Base-by-base conservation (phyloP, 92 coral and sea anemone genomes). In the Anthopleura xanthogrammica region DNA sequence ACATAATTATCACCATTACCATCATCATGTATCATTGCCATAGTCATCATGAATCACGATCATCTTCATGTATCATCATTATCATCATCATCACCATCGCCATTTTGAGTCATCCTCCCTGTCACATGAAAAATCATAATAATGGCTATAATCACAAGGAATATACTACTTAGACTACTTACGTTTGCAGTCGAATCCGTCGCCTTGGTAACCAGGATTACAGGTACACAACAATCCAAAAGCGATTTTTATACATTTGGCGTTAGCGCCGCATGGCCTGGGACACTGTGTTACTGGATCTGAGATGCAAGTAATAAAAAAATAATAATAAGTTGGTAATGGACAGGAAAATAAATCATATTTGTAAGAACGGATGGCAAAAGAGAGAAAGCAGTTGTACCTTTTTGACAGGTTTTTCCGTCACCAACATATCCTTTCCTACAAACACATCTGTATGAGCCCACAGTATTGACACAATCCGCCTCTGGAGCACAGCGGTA, bases 161-260 rank as follows among this genome's bases (percentile, higher is more conserved):
- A 23, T 68, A 23, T 46, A 46, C 36, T 46, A 46, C 9, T 2
- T 23, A 46, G n/a, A 17, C 20, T 54, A 90, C 96, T 92, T 66
- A 90, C 96, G 86, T 83, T 90, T 72, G 80, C 96, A 92, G 16
- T 66, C 80, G 70, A 90, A 54, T 62, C 96, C 96, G 60, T 86
- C 85, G 12, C 96, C 96, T 78, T 85, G 85, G 81, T 87, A 92
- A 50, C 93, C 96, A 24, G 88, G 90, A 41, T 90, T 93, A 78
- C 93, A 90, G 7, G 82, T 76, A 75, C 97, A 90, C 77, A 78
- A 65, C 77, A 85, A 83, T 16, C 83, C 89, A 41, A 83, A 81
- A 14, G 92, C 82, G 74, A 79, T 60, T 71, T 86, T 79, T 29
- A 86, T 84, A 75, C 97, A 93, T 41, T 84, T 86, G 13, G 91